Conservation (phyloP, 2,888 invertebrate genomes). For the Cosmopolites sordidus region DNA sequence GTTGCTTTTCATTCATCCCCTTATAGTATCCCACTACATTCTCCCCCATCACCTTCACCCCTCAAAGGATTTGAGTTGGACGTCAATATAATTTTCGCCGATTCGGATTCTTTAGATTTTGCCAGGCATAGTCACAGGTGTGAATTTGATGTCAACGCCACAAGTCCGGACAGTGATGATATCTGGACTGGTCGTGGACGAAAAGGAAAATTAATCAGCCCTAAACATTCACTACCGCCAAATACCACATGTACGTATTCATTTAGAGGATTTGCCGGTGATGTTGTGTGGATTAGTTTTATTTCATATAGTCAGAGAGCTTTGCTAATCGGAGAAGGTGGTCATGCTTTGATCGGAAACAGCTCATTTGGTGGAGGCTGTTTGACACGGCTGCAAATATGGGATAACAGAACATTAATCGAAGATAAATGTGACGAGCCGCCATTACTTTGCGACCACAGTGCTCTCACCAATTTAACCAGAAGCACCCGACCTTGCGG, state of each 20-base stretch:
- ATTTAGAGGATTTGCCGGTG: slow-evolving; percentile 73
- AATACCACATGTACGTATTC: slow-evolving; percentile 84
- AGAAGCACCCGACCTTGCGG: slow-evolving; percentile 76
- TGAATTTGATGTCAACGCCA: slow-evolving; percentile 74
- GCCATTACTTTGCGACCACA: slow-evolving; percentile 79
- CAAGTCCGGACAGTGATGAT: slow-evolving; percentile 59
- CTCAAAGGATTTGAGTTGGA: slow-evolving; percentile 79
- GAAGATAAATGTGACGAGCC: slow-evolving; percentile 74
- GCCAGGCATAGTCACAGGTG: slow-evolving; percentile 59
- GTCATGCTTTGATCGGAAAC: slow-evolving; percentile 40
- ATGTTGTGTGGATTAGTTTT: slow-evolving; percentile 84
- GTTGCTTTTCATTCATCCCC: slow-evolving; percentile 86
- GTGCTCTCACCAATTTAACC: slow-evolving; percentile 66
- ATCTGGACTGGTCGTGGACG: slow-evolving; percentile 58
- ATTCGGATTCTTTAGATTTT: slow-evolving; percentile 82
- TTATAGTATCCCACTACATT: slow-evolving; percentile 72
- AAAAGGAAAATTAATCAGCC: slow-evolving; percentile 70
- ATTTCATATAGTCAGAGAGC: slow-evolving; percentile 79
- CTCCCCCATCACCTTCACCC: slow-evolving; percentile 60
- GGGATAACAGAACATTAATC: slow-evolving; percentile 66
- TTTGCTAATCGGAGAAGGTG: slow-evolving; percentile 55
- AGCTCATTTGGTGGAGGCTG: slow-evolving; percentile 51
- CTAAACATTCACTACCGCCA: slow-evolving; percentile 78
- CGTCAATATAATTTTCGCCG: slow-evolving; percentile 83
- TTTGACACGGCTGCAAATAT: slow-evolving; percentile 67